phyloP scores from a whole-genome alignment of 2,888 invertebrate species.

The Perizoma affinitatum region DNA sequence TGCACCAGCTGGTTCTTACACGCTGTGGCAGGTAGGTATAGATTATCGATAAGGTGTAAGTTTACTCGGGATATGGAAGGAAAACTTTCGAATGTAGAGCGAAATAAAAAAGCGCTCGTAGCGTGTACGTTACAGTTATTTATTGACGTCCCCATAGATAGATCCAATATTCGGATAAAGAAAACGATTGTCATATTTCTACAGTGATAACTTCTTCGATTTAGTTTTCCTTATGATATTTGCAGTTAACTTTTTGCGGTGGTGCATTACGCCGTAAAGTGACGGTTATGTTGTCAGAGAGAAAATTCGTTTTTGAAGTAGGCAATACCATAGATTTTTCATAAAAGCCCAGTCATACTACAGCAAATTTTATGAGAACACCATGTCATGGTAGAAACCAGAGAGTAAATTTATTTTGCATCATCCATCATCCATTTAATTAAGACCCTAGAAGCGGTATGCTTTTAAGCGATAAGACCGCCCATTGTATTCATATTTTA shows the following conservation, averaged over 20 bases:
- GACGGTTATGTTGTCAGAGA: no score
- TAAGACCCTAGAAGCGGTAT: no score
- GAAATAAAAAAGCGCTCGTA: constrained; percentile 33
- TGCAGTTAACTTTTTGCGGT: background rate
- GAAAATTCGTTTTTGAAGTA: no score
- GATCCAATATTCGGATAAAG: constrained; percentile 37
- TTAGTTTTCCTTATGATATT: constrained; percentile 27
- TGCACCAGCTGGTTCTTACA: constrained; percentile 2
- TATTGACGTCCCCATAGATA: constrained; percentile 40
- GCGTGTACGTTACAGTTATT: constrained; percentile 35
- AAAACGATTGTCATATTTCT: constrained; percentile 33
- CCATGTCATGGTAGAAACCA: no score
- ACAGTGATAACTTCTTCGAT: constrained; percentile 26
- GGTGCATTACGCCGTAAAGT: background rate
- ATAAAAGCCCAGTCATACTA: no score
- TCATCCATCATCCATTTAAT: no score
- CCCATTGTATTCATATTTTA: no score
- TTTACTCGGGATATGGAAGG: constrained; percentile 27
- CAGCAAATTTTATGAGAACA: no score
- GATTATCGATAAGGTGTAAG: constrained; percentile 34
- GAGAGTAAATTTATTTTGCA: no score
- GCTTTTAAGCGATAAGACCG: no score
- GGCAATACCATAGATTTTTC: no score
- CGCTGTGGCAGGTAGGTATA: constrained; percentile 3
- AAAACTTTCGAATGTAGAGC: constrained; percentile 32